These are phyloP conservation scores for Bergia puertoricense DNA, from an alignment of 92 coral and sea anemone species.

Conservation along the genomic window DNA sequence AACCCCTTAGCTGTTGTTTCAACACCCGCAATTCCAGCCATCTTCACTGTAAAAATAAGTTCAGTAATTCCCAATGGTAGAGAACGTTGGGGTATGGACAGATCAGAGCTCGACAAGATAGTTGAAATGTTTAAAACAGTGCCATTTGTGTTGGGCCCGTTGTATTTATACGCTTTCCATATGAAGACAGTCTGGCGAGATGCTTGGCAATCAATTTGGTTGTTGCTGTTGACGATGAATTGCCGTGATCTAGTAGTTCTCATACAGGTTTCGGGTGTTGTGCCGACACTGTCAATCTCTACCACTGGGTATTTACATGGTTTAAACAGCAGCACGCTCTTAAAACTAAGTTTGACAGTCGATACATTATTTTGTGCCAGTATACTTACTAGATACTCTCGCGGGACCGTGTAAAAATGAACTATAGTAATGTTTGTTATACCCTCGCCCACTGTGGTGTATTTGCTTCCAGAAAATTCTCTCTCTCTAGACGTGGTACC, in stretches of 20 bases:
- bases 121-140: slow-evolving; percentile 46
- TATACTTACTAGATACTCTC: slow-evolving; percentile 22
- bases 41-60: slow-evolving; percentile 47
- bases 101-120: slow-evolving; percentile 34
- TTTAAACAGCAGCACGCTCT: slow-evolving; percentile 39
- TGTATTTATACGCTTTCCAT: slow-evolving; percentile 52
- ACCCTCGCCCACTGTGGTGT: slow-evolving; percentile 10
- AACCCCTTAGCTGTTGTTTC: slow-evolving; percentile 42
- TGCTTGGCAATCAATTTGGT: slow-evolving; percentile 58
- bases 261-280: slow-evolving; percentile 20
- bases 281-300: slow-evolving; percentile 52
- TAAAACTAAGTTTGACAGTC: neutral
- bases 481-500: slow-evolving; percentile 34
- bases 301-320: slow-evolving; percentile 61
- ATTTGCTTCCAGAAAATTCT: slow-evolving; percentile 33
- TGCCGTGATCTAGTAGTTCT: slow-evolving; percentile 41
- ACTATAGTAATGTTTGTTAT: slow-evolving; percentile 5
- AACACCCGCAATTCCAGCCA: slow-evolving; percentile 55
- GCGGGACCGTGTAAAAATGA: slow-evolving; percentile 37
- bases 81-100: slow-evolving; percentile 57
- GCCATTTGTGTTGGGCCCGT: slow-evolving; percentile 27
- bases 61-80: slow-evolving; percentile 55
- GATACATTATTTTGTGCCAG: slow-evolving; percentile 64
- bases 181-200: slow-evolving; percentile 57
- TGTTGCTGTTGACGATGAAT: slow-evolving; percentile 36